Evolutionary conservation across 2,113 vertebrate species (phyloP), one percentile per base, ranked within the genome.

Genomic region (Dipodomys merriami): DNA sequence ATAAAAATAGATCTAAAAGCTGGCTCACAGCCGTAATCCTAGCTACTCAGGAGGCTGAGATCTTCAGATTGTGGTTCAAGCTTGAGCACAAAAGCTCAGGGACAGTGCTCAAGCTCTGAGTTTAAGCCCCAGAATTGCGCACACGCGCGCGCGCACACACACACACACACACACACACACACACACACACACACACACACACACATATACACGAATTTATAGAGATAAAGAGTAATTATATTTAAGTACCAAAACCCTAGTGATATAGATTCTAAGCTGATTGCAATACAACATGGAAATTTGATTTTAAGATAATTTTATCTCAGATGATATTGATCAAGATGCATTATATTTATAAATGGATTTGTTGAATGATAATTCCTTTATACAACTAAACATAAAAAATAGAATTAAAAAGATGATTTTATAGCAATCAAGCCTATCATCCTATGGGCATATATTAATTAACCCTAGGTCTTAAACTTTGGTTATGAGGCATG

Each of bases 221-320:
- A 68, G 22, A 16, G 89, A 27, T 81, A n/a, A 89, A 35, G 53
- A 83, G 69, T 62, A 82, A 72, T 44, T 84, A 18, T 7, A 83
- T 46, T 87, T 76, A 78, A 67, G 62, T 87, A 85, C 88, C 35
- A 83, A 81, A 93, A 60, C 91, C 68, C 72, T 86, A 39, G 60
- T 27, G 22, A 33, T 91, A 67, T 1, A 29, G 35, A 92, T 82
- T 88, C 33, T 71, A 62, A 78, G 27, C 18, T 65, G 69, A 72
- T 88, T 86, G 49, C 74, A 57, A 57, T 90, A 22, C 5, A 79
- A 69, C 39, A 68, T 12, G 23, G 23, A 77, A 57, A 74, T 53
- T 84, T 25, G 30, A 29, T 68, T 74, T 82, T 39, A 72, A 90
- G n/a, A 33, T 77, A 80, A 87, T 57, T 86, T 86, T 39, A 25